Percentiles rank a stretch among this genome's conserved stretches.
phyloP scores from a whole-genome alignment of 2,888 invertebrate genomes.

The Lepidonotus clava region DNA sequence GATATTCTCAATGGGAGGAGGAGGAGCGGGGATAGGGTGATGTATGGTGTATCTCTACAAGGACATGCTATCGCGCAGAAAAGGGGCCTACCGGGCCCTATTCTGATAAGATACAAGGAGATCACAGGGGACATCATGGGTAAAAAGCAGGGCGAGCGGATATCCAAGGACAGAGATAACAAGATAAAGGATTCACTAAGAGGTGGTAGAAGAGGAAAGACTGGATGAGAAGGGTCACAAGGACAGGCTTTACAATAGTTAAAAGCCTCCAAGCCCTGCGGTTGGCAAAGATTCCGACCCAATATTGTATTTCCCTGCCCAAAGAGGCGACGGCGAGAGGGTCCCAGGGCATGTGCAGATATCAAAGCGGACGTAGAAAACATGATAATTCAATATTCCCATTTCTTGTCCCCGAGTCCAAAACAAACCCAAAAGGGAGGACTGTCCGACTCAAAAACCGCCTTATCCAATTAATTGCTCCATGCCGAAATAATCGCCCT shows the following conservation, averaged over 20 bases:
- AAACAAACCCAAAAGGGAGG: slow-evolving; percentile 36
- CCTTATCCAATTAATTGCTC: slow-evolving; percentile 49
- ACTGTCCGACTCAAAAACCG: neutral
- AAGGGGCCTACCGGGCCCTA: neutral
- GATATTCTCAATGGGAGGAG: neutral
- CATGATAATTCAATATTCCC: slow-evolving; percentile 40
- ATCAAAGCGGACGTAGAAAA: slow-evolving; percentile 33
- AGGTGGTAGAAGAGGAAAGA: neutral
- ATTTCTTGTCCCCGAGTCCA: slow-evolving; percentile 24
- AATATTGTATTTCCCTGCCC: neutral
- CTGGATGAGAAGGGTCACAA: neutral
- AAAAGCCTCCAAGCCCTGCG: neutral
- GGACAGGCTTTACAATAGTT: neutral
- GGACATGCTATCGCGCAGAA: neutral
- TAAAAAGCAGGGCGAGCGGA: neutral
- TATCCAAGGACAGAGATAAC: neutral
- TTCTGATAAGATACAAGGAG: neutral
- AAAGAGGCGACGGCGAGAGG: neutral
- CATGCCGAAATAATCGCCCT: slow-evolving; percentile 1
- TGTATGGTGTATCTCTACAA: neutral
- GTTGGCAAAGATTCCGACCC: neutral
- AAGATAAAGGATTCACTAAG: neutral
- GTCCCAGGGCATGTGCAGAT: slow-evolving; percentile 7
- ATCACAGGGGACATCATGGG: too few relatives aligned
- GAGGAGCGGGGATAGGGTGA: neutral